phyloP scores from a whole-genome alignment of 2,888 invertebrate genomes.

The Blastobasis adustella region DNA sequence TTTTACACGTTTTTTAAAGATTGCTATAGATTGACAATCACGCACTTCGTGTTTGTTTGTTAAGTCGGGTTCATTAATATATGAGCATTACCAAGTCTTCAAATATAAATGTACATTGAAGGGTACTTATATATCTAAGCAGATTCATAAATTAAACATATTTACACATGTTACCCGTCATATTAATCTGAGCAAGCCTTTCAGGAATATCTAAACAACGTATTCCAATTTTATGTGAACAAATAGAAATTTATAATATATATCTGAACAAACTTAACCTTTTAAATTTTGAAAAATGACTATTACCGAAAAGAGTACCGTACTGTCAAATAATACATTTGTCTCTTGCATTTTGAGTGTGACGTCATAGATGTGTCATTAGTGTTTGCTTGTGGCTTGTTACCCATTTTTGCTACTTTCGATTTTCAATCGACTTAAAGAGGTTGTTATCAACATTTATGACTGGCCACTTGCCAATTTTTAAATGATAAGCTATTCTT shows the following conservation, averaged over 20 bases:
- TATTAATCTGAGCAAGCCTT: background rate
- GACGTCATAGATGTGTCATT: background rate
- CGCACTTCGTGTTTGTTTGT: too few species aligned
- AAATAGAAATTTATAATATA: background rate
- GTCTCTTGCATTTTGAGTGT: background rate
- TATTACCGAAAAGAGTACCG: background rate
- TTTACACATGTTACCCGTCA: background rate
- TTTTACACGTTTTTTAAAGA: too few species aligned
- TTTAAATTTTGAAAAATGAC: background rate
- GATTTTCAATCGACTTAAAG: too few species aligned
- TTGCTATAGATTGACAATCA: too few species aligned
- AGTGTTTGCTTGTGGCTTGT: background rate
- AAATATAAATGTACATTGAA: background rate
- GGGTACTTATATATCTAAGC: background rate
- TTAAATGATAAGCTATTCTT: too few species aligned
- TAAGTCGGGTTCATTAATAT: background rate
- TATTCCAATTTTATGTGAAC: background rate
- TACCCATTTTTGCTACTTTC: too few species aligned
- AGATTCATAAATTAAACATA: background rate
- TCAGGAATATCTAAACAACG: background rate
- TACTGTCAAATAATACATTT: background rate
- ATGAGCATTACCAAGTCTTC: background rate
- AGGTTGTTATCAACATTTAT: too few species aligned
- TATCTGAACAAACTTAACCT: background rate
- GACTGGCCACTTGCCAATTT: too few species aligned